phyloP scores from a whole-genome alignment of 2,113 vertebrate species.

The Shinisaurus crocodilurus region DNA sequence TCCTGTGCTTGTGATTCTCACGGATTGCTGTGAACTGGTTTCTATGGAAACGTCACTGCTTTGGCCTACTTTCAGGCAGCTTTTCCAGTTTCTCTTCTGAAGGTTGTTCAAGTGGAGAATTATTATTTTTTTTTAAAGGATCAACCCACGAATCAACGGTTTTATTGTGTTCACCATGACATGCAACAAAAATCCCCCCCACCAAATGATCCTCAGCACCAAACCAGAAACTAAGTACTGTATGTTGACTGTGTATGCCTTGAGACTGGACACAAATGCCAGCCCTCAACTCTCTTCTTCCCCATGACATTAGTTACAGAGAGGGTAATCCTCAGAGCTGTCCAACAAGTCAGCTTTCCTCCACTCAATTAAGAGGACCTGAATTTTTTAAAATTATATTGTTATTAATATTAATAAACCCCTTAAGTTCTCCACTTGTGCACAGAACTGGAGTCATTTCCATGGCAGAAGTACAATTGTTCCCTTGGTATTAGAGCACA shows the following conservation, averaged over 20 bases:
- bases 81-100: slow-evolving; percentile 83
- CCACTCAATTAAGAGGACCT: background rate
- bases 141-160: slow-evolving; percentile 63
- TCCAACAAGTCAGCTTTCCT: slow-evolving; percentile 25
- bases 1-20: slow-evolving; percentile 84
- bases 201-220: background rate
- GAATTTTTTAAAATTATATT: background rate
- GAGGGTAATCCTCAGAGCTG: slow-evolving; percentile 19
- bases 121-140: slow-evolving; percentile 57
- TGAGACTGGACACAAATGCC: slow-evolving; percentile 48
- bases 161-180: background rate
- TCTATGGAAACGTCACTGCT: slow-evolving; percentile 89
- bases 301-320: background rate
- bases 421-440: background rate
- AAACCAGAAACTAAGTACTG: background rate
- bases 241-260: slow-evolving; percentile 37
- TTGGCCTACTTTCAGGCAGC: slow-evolving; percentile 92
- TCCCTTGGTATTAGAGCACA: background rate
- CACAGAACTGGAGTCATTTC: background rate
- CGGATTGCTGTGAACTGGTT: slow-evolving; percentile 89
- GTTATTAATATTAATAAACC: background rate
- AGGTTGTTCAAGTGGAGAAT: slow-evolving; percentile 77
- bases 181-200: background rate
- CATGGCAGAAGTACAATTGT: background rate
- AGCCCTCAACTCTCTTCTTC: slow-evolving; percentile 10